Evolutionary conservation across 2,888 invertebrate species (phyloP), one percentile per base, ranked within the genome.

Genomic region (Orthosia cruda): DNA sequence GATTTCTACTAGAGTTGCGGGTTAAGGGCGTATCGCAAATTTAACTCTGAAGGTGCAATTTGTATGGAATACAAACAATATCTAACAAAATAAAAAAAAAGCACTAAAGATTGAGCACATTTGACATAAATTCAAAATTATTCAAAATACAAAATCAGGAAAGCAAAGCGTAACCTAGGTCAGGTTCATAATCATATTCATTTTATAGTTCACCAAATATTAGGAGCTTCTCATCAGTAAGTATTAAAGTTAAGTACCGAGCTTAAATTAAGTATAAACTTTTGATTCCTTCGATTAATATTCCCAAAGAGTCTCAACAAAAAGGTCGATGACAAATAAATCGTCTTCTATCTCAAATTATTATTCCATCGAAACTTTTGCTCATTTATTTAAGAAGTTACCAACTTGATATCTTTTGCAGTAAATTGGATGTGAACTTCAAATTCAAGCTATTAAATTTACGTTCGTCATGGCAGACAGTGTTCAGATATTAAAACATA

Each of bases 251-350:
- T 50, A 65, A 65, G 68, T 15, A 49, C 57, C 54, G 23, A 49
- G 45, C 57, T 59, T 58, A 63, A 77, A 69, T 80, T n/a, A 49
- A 26, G 26, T 45, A 55, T 52, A 18, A 62, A 66, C 57, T 77
- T 77, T 66, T 62, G 68, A 75, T 82, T 75, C 64, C 62, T 69
- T 50, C 78, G 47, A 54, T 81, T 79, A 78, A 79, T 79, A 81
- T 82, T 82, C 81, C n/a, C 55, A 62, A 74, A 66, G 81, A 71
- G 75, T 71, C 20, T 26, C 61, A 63, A 79, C 82, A 82, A 76
- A 82, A 82, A 82, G 76, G 80, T 82, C 70, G 76, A 72, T 80
- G 72, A 81, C 82, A 82, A 80, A 82, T 80, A 80, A 82, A 80
- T 82, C 75, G 75, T 69, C 59, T 66, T 70, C 82, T 76, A 76